Evolutionary conservation across 2,888 invertebrate genomes (phyloP).

Genomic region (Molorchus minor): DNA sequence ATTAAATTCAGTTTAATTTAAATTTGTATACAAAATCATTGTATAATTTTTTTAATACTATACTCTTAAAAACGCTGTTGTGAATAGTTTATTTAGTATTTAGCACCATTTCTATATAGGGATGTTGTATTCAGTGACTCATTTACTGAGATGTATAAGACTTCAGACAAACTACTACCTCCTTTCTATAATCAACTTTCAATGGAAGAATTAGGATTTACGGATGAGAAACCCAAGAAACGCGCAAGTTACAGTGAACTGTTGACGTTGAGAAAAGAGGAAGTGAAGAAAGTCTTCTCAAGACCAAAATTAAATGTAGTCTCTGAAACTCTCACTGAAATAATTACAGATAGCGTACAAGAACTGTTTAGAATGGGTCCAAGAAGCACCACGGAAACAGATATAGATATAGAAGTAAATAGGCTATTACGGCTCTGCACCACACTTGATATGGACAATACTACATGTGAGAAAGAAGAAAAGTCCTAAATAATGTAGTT

Average conservation of each 20-base stretch:
- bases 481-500: not conserved
- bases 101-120: conserved; percentile 12
- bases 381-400: not conserved
- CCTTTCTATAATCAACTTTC: conserved; percentile 54
- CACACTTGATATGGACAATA: not conserved
- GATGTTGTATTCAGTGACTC: conserved; percentile 11
- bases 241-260: conserved; percentile 28
- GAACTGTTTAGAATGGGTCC: conserved; percentile 46
- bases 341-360: conserved; percentile 50
- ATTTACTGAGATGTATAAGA: conserved; percentile 9
- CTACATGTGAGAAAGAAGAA: not conserved
- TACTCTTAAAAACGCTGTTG: too few species aligned
- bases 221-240: conserved; percentile 23
- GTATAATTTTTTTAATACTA: too few species aligned
- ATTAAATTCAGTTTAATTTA: too few species aligned
- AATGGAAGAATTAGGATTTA: conserved; percentile 33
- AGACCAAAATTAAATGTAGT: conserved; percentile 45
- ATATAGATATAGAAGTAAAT: conserved; percentile 27
- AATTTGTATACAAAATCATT: too few species aligned
- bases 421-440: not conserved
- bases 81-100: too few species aligned
- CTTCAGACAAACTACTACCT: conserved; percentile 14
- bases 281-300: conserved; percentile 44
- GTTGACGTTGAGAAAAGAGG: conserved; percentile 38
- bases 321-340: conserved; percentile 46